Percentiles rank a stretch among this genome's conserved stretches.
Conservation (phyloP, 64 coral and sea anemone genomes). For the Montipora foliosa region DNA sequence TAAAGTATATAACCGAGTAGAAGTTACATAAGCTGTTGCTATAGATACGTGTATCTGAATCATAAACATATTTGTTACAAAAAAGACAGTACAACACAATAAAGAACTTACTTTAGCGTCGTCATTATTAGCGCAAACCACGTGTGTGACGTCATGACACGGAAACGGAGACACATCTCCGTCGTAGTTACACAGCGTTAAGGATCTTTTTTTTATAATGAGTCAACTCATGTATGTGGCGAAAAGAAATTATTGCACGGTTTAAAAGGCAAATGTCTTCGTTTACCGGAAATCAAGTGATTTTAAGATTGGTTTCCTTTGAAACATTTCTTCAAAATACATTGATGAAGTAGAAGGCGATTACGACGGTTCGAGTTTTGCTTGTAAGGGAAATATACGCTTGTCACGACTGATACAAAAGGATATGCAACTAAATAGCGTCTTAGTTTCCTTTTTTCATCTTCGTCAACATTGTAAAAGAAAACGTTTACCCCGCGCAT, state of each 20-base stretch:
- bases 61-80: too few species aligned
- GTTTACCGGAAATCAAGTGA: too few species aligned
- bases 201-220: neutral
- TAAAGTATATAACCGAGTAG: too few species aligned
- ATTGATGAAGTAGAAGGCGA: too few species aligned
- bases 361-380: too few species aligned
- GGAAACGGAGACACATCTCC: slow-evolving; percentile 66
- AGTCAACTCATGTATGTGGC: neutral
- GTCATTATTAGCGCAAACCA: slow-evolving; percentile 57
- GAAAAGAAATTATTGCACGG: too few species aligned
- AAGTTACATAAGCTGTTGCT: too few species aligned
- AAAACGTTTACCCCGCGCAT: slow-evolving; percentile 75
- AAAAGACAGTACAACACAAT: neutral
- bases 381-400: neutral
- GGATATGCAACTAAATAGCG: slow-evolving; percentile 95
- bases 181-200: slow-evolving; percentile 78
- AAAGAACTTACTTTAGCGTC: neutral
- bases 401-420: neutral
- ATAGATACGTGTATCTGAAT: too few species aligned
- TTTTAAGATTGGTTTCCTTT: too few species aligned
- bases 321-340: too few species aligned
- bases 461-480: slow-evolving; percentile 63
- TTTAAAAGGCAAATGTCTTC: too few species aligned
- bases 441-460: slow-evolving; percentile 58
- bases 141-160: slow-evolving; percentile 57